These are phyloP conservation scores for Mesembrinibis cayennensis DNA, from an alignment of 2,113 vertebrate genomes.

Conservation along the genomic window DNA sequence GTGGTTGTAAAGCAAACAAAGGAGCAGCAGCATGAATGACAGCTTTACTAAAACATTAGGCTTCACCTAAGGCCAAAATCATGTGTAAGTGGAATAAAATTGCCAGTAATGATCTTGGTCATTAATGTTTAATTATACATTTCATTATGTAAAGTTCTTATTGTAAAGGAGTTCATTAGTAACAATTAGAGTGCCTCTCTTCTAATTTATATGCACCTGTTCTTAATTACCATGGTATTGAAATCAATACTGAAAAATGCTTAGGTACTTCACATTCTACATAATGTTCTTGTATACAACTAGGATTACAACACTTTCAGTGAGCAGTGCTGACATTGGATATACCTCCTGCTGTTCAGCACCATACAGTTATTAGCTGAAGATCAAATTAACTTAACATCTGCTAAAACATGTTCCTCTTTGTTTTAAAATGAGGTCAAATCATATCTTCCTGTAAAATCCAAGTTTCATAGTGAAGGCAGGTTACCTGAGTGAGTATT, in stretches of 20 bases:
- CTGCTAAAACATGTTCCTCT: background rate
- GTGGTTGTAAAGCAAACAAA: constrained; percentile 2
- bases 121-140: constrained; percentile 75
- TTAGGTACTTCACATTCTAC: constrained; percentile 19
- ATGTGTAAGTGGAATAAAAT: constrained; percentile 57
- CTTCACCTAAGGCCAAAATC: constrained; percentile 61
- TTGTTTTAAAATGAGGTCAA: background rate
- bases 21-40: background rate
- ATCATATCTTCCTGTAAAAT: background rate
- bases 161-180: constrained; percentile 67
- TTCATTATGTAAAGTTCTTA: constrained; percentile 70
- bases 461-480: background rate
- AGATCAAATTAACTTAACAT: background rate
- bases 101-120: constrained; percentile 49
- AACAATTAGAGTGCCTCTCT: constrained; percentile 61
- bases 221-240: constrained; percentile 58
- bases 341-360: background rate
- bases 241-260: constrained; percentile 58
- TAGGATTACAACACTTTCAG: background rate
- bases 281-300: background rate
- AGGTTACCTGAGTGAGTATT: background rate
- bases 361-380: background rate
- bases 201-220: constrained; percentile 68
- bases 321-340: background rate
- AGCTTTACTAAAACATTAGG: constrained; percentile 29